Conservation (phyloP, 2,888 invertebrate species). For the Ischnura elegans region DNA sequence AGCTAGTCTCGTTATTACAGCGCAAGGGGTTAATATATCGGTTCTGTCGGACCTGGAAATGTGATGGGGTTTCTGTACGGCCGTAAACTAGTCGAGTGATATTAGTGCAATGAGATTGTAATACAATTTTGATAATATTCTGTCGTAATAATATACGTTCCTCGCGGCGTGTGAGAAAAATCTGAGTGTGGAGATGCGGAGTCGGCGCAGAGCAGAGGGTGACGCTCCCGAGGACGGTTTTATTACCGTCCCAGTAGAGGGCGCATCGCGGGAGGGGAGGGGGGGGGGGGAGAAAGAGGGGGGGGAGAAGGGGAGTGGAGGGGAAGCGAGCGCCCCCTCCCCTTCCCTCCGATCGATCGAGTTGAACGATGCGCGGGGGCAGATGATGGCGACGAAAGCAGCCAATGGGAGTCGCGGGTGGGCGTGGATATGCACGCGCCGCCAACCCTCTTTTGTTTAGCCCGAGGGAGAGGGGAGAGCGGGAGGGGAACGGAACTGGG, state of each 20-base stretch:
- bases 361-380: background rate
- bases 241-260: background rate
- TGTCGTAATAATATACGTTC: too few species aligned
- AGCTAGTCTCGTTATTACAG: too few species aligned
- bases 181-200: background rate
- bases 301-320: background rate
- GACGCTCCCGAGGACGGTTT: background rate
- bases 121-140: too few species aligned
- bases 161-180: background rate
- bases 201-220: background rate
- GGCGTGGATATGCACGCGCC: background rate
- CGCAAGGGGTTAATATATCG: too few species aligned
- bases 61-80: too few species aligned
- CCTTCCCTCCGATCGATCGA: background rate
- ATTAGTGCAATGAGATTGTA: too few species aligned
- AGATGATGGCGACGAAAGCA: constrained; percentile 29
- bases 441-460: background rate
- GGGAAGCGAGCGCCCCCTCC: background rate
- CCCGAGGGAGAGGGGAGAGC: background rate
- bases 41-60: too few species aligned
- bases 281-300: background rate
- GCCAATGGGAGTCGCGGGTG: background rate
- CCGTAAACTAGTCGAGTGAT: too few species aligned
- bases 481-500: background rate
- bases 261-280: background rate